Conservation (phyloP, 1,140 invertebrate species). For the Prorops nasuta region DNA sequence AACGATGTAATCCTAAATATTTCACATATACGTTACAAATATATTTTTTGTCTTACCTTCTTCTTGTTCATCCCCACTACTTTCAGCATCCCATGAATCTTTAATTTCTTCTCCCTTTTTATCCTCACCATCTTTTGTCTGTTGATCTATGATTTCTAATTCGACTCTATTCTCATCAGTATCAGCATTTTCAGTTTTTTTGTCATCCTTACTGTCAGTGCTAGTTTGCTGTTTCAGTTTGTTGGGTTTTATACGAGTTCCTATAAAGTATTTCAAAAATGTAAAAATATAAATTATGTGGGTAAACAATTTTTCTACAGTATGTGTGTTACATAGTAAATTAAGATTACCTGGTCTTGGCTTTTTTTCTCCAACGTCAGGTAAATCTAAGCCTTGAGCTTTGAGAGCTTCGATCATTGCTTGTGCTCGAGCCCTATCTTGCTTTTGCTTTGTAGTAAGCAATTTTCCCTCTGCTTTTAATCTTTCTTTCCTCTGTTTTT, state of each 20-base stretch:
- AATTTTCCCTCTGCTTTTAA: slow-evolving; percentile 94
- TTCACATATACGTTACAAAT: not conserved
- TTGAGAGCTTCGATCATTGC: slow-evolving; percentile 85
- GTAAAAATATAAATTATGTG: not conserved
- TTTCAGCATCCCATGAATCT: slow-evolving; percentile 82
- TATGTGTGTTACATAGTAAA: not conserved
- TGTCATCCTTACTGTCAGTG: slow-evolving; percentile 51
- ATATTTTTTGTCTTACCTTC: slow-evolving; percentile 41
- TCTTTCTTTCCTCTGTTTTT: slow-evolving; percentile 90
- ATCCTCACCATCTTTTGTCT: slow-evolving; percentile 50
- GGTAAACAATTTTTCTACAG: not conserved
- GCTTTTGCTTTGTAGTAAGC: slow-evolving; percentile 88
- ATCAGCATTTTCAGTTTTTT: slow-evolving; percentile 54
- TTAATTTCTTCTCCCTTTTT: slow-evolving; percentile 67
- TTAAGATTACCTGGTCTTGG: slow-evolving; percentile 59
- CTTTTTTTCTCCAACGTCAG: slow-evolving; percentile 71
- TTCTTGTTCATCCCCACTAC: slow-evolving; percentile 63
- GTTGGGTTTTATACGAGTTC: slow-evolving; percentile 71
- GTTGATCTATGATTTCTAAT: slow-evolving; percentile 60
- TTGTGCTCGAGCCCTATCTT: slow-evolving; percentile 82
- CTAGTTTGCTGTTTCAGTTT: slow-evolving; percentile 60
- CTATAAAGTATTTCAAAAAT: slow-evolving; percentile 19
- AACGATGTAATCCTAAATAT: not conserved
- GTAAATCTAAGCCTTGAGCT: slow-evolving; percentile 72
- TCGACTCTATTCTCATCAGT: slow-evolving; percentile 56